A percentile compares a stretch with the other conserved stretches of the same genome.
Evolutionary conservation across 2,797 vertebrate species (phyloP).

Genomic region (Nyctalus aviator): DNA sequence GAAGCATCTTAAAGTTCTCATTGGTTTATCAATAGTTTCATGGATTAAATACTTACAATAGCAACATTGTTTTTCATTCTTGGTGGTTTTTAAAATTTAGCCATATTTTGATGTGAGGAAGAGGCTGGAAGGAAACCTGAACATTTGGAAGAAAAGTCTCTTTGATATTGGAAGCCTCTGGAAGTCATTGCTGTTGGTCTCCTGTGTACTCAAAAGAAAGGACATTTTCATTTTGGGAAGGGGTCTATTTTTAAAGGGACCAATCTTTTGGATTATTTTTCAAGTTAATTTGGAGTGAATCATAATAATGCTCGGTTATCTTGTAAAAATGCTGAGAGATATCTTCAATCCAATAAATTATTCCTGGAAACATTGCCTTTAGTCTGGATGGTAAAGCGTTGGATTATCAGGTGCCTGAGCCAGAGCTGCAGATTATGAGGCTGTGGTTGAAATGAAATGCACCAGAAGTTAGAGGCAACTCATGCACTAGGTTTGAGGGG

Average conservation of each 20-base stretch:
- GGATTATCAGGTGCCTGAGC: background rate
- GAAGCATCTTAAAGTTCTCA: conserved; percentile 61
- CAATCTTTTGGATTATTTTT: conserved; percentile 48
- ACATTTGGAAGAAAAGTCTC: conserved; percentile 18
- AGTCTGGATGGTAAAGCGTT: background rate
- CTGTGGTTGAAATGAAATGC: background rate
- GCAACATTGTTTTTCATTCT: conserved; percentile 72
- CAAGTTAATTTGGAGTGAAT: background rate
- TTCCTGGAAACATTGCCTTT: background rate
- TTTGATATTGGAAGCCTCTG: background rate
- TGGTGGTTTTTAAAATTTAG: conserved; percentile 51
- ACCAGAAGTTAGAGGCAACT: background rate
- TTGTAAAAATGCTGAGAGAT: background rate
- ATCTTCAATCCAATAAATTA: background rate
- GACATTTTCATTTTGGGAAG: conserved; percentile 20
- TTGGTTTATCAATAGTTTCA: conserved; percentile 63
- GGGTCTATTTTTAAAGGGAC: background rate
- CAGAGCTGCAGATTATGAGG: background rate
- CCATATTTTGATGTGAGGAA: conserved; percentile 77
- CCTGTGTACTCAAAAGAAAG: background rate
- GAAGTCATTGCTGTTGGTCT: background rate
- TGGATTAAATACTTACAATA: conserved; percentile 76
- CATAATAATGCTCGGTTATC: background rate
- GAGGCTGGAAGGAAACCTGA: background rate
- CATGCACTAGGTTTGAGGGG: background rate